Evolutionary conservation across 2,797 vertebrate genomes (phyloP).

Genomic region (Potorous gilbertii): DNA sequence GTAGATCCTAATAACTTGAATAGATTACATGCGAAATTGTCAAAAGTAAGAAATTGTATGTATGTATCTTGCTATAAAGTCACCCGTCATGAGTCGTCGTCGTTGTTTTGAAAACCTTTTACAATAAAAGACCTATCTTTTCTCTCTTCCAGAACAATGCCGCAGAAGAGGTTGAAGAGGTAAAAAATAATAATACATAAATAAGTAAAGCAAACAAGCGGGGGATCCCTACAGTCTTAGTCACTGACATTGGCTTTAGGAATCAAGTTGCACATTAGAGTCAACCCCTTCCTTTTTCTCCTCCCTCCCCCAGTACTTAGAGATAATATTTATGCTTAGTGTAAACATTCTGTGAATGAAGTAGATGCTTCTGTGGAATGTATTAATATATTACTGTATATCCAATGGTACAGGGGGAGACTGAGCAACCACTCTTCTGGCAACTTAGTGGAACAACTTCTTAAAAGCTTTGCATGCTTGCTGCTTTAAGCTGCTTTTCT

Average conservation of each 20-base stretch:
- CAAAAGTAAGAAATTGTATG: not conserved
- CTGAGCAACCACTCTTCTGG: constrained; percentile 85
- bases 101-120: constrained; percentile 76
- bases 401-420: constrained; percentile 86
- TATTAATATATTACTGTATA: constrained; percentile 87
- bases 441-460: constrained; percentile 85
- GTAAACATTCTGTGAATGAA: constrained; percentile 88
- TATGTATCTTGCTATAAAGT: not conserved
- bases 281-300: constrained; percentile 78
- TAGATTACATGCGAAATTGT: not conserved
- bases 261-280: constrained; percentile 87
- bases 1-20: not conserved
- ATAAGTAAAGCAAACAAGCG: constrained; percentile 82
- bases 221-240: constrained; percentile 85
- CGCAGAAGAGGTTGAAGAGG: constrained; percentile 93
- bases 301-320: constrained; percentile 71
- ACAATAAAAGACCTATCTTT: constrained; percentile 70
- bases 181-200: constrained; percentile 84
- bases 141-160: constrained; percentile 92
- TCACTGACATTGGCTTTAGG: constrained; percentile 87
- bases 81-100: not conserved
- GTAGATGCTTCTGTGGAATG: constrained; percentile 85
- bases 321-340: constrained; percentile 87
- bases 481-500: constrained; percentile 84
- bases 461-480: constrained; percentile 86